phyloP scores from a whole-genome alignment of 2,888 invertebrate species.

The Diaphora mendica region DNA sequence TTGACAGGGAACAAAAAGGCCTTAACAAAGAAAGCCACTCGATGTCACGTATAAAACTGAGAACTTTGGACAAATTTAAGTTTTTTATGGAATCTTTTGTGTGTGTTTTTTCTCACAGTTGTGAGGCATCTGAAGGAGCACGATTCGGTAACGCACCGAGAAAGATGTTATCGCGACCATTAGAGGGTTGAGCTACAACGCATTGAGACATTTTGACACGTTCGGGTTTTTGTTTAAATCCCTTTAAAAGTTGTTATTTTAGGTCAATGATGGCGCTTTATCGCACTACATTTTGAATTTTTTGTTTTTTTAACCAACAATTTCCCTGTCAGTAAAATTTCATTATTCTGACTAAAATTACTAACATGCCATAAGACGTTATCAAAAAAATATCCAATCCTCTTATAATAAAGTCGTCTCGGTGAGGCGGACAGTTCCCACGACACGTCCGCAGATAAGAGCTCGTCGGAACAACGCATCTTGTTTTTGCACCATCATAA shows the following conservation, averaged over 20 bases:
- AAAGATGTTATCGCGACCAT: constrained; percentile 81
- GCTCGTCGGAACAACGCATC: constrained; percentile 56
- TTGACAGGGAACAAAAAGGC: constrained; percentile 72
- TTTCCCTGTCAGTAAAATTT: constrained; percentile 39
- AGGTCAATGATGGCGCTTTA: constrained; percentile 64
- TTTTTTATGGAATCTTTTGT: constrained; percentile 81
- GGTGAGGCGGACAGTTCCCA: constrained; percentile 67
- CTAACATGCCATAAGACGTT: constrained; percentile 33
- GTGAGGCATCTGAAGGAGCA: constrained; percentile 80
- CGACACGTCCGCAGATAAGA: constrained; percentile 74
- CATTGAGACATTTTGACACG: constrained; percentile 83
- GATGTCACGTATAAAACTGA: constrained; percentile 80
- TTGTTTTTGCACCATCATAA: constrained; percentile 82
- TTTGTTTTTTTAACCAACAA: constrained; percentile 47
- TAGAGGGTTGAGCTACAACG: constrained; percentile 75
- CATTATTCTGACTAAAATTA: constrained; percentile 40
- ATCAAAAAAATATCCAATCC: constrained; percentile 47
- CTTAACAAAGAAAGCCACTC: constrained; percentile 71
- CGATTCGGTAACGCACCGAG: constrained; percentile 82
- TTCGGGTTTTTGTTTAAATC: constrained; percentile 69
- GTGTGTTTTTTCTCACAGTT: constrained; percentile 85
- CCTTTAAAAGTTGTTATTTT: constrained; percentile 72
- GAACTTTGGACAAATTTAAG: constrained; percentile 80
- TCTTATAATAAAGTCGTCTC: constrained; percentile 67
- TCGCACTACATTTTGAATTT: constrained; percentile 53